Evolutionary conservation across 2,888 invertebrate species (phyloP).

Genomic region (Abscondita cerata): DNA sequence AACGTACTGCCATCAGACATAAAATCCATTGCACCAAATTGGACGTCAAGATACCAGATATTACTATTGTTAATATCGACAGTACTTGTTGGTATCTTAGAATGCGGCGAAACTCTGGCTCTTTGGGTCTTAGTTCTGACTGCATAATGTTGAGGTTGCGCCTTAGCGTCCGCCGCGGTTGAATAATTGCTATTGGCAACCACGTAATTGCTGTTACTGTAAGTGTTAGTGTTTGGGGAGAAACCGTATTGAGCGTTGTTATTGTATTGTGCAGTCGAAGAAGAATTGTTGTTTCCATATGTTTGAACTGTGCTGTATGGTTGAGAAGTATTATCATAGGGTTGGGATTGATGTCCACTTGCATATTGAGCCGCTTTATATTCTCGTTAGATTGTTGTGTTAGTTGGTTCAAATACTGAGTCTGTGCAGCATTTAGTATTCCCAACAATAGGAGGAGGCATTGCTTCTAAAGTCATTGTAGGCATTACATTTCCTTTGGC

Average conservation of each 20-base stretch:
- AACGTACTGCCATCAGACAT: constrained; percentile 65
- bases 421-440: constrained; percentile 64
- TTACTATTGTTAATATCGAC: constrained; percentile 82
- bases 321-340: constrained; percentile 41
- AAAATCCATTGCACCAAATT: constrained; percentile 90
- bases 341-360: constrained; percentile 40
- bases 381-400: constrained; percentile 62
- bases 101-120: constrained; percentile 82
- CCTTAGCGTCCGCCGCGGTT: constrained; percentile 28
- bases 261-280: constrained; percentile 32
- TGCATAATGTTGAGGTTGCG: constrained; percentile 53
- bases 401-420: constrained; percentile 66
- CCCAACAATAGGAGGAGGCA: constrained; percentile 58
- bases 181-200: constrained; percentile 42
- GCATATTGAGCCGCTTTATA: constrained; percentile 46
- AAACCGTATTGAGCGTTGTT: constrained; percentile 42
- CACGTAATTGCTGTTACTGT: constrained; percentile 44
- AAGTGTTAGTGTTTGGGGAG: constrained; percentile 43
- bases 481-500: constrained; percentile 14
- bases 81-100: constrained; percentile 90
- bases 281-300: constrained; percentile 21
- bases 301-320: constrained; percentile 26
- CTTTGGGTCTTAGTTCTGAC: constrained; percentile 70
- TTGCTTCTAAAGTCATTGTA: constrained; percentile 23
- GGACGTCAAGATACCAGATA: constrained; percentile 85